Base-by-base conservation (phyloP, 2,113 vertebrate species). In the Salvator merianae region DNA sequence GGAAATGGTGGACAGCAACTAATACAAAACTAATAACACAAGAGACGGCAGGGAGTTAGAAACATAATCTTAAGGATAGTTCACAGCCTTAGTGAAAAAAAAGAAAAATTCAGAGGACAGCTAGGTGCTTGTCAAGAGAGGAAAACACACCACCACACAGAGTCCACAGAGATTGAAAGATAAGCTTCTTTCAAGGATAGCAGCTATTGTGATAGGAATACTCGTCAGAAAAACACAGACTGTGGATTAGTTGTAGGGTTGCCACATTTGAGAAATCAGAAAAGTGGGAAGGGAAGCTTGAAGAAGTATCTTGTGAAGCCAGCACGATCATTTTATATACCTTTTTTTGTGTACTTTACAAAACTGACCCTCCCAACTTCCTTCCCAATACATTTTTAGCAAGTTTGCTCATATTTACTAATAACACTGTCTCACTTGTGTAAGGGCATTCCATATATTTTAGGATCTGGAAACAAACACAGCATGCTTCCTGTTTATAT, bases 161-260 rank as follows among this genome's bases (percentile, higher is more conserved):
- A 90, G 82, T 59, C 82, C 88, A 88, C 47, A 75, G 76, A 77
- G 91, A 88, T 20, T 78, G 75, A 59, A 87, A 66, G 80, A 79
- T 76, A 26, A 90, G 38, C 65, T 62, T 59, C 84, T 85, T 90
- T 89, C 77, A 71, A 78, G 73, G 74, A 88, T 74, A 90, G 40
- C 79, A 82, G 50, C 80, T 47, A 83, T 34, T 55, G n/a, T 13
- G 40, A 40, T 72, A 82, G 0, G 6, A 89, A 92, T 66, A 83
- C 47, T 90, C 89, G 63, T 93, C 89, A 89, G 71, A 90, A 95
- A 91, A 93, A 91, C 38, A 89, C 0, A 87, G 38, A 71, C 40
- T 63, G 75, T 53, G 32, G 0, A 0, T 82, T 65, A 78, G 77
- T 53, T 75, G 78, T 36, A 68, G 20, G 66, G 30, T 38, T 85